phyloP scores from a whole-genome alignment of 2,797 vertebrate species.

The Phaenicophaeus curvirostris region DNA sequence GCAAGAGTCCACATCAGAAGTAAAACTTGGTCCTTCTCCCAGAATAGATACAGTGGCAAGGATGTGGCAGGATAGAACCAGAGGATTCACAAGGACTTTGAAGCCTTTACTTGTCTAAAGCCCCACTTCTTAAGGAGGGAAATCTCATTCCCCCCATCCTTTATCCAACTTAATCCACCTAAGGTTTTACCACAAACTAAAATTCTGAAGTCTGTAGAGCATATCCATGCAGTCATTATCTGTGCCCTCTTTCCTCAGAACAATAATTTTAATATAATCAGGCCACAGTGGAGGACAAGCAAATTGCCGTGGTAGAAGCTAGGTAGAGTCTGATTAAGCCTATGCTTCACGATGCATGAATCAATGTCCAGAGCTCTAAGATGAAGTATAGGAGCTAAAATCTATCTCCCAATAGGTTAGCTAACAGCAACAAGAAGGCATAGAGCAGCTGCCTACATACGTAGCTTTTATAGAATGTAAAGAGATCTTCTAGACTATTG shows the following conservation, averaged over 20 bases:
- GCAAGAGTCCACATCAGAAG: fast-evolving
- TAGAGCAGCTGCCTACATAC: not conserved
- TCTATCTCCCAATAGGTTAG: not conserved
- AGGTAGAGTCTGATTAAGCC: not conserved
- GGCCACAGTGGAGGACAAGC: not conserved
- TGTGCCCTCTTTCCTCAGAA: not conserved
- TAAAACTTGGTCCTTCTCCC: not conserved
- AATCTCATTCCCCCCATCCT: not conserved
- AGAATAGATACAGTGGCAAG: fast-evolving
- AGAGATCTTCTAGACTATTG: not conserved
- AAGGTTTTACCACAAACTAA: not conserved
- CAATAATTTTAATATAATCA: not conserved
- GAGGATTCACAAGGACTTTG: not conserved
- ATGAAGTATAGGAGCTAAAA: not conserved
- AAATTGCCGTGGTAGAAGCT: not conserved
- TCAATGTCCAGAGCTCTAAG: not conserved
- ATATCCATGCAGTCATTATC: not conserved
- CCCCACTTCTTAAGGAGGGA: not conserved
- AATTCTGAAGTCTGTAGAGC: not conserved
- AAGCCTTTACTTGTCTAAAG: not conserved
- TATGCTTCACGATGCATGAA: not conserved
- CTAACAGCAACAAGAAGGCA: not conserved
- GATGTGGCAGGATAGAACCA: not conserved
- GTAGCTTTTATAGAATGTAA: not conserved
- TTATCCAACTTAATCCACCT: not conserved